Conservation (phyloP, 2,113 vertebrate genomes). For the Phainopepla nitens region DNA sequence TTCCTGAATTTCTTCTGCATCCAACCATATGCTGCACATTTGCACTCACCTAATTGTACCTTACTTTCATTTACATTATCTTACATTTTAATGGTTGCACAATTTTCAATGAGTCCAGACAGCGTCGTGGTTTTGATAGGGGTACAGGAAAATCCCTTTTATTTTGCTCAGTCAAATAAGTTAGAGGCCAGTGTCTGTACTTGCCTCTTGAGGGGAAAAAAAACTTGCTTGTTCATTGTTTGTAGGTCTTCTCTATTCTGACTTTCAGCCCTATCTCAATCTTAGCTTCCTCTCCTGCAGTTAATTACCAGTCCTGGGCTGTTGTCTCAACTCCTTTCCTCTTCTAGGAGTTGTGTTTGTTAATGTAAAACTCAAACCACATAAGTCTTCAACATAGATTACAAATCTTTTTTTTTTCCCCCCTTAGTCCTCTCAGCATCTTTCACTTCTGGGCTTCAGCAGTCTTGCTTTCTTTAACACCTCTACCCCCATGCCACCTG, state of each 20-base stretch:
- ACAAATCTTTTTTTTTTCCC: rapidly evolving
- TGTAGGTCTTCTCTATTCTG: neutral
- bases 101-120: neutral
- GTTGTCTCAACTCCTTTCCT: neutral
- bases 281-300: neutral
- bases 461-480: neutral
- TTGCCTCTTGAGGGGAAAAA: neutral
- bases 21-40: neutral
- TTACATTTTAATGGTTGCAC: neutral
- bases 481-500: neutral
- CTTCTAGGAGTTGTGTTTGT: neutral
- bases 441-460: neutral
- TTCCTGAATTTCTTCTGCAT: neutral
- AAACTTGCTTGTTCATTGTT: neutral
- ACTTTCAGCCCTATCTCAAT: neutral
- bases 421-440: neutral
- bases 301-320: neutral
- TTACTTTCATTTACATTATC: neutral
- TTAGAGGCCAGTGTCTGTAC: neutral
- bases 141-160: neutral
- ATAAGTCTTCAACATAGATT: neutral
- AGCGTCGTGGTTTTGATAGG: neutral
- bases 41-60: neutral
- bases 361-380: neutral
- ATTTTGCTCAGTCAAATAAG: neutral